Base-by-base conservation (phyloP, 2,888 invertebrate species). In the Drepanosiphum platanoidis region DNA sequence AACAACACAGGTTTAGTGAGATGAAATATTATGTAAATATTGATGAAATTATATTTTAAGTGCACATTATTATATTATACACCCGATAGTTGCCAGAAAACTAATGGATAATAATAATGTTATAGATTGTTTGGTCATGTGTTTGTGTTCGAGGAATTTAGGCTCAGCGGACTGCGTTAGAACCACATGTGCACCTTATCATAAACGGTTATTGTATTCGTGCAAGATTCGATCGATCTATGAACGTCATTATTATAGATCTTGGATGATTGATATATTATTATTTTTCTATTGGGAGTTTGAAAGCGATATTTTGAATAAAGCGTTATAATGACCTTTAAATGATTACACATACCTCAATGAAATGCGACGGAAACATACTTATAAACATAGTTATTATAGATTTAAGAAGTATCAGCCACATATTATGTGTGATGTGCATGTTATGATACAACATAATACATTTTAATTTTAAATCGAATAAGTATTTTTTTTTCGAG, bases 131-230 rank as follows among this genome's bases (percentile, higher is more conserved):
- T 71, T 58, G 39, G 58, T 81, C 58, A 71, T 71, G 81, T 72
- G 71, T 81, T 81, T n/a, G 58, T 52, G 18, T 81, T 81, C 36
- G n/a, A 81, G n/a, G 71, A 71, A 81, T 81, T 58, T 61, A 71
- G 61, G 61, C 71, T 61, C 39, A 42, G 32, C n/a, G 58, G 30
- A 72, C 72, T 81, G 32, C 22, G 52, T 61, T 39, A 61, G 30
- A 81, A 72, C n/a, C 71, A 72, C 81, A 58, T 71, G 61, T 72
- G 36, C 27, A 39, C 36, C 32, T 61, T 71, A 81, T 81, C 81
- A 71, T 71, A 61, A 58, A 80, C 70, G 70, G 36, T 80, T 80
- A 80, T 79, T 80, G 80, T 71, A 27, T 68, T 39, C 39, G 70
- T 61, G 52, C 30, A 72, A 72, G 8, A 61, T 81, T 71, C 39